A percentile compares a stretch with the other conserved stretches of the same genome.
These are phyloP conservation scores for Pegoplata infirma DNA, from an alignment of 2,888 invertebrate genomes.

Conservation along the genomic window DNA sequence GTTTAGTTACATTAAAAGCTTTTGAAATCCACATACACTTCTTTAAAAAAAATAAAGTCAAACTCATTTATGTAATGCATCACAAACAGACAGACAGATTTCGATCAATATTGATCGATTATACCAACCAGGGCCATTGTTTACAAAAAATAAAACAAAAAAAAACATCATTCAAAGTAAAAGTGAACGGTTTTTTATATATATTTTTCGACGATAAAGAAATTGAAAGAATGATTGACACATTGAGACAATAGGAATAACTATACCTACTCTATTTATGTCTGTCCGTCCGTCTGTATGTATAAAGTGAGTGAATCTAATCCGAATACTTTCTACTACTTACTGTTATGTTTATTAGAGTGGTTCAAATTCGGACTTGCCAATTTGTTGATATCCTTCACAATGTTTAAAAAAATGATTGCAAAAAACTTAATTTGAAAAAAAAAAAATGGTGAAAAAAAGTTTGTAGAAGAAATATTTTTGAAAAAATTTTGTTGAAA, in stretches of 20 bases:
- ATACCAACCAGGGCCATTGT: conserved; percentile 28
- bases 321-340: conserved; percentile 47
- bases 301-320: conserved; percentile 36
- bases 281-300: no score
- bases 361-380: no score
- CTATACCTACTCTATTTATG: not conserved
- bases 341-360: no score
- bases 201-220: conserved; percentile 13
- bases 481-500: no score
- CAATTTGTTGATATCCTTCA: no score
- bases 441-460: no score
- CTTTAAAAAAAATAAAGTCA: conserved; percentile 18
- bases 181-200: conserved; percentile 43
- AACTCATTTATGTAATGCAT: conserved; percentile 45
- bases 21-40: conserved; percentile 6
- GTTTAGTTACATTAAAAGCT: conserved; percentile 22
- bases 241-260: conserved; percentile 54
- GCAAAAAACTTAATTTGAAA: no score
- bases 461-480: no score
- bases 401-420: no score
- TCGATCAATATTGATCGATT: conserved; percentile 55
- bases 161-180: conserved; percentile 46
- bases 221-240: conserved; percentile 56
- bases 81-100: conserved; percentile 11
- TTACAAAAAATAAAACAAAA: conserved; percentile 9